Evolutionary conservation across 37 sponge, comb jelly and placozoan genomes (phyloP), one percentile per base, ranked within the genome.

Genomic region (Halichondria panicea): DNA sequence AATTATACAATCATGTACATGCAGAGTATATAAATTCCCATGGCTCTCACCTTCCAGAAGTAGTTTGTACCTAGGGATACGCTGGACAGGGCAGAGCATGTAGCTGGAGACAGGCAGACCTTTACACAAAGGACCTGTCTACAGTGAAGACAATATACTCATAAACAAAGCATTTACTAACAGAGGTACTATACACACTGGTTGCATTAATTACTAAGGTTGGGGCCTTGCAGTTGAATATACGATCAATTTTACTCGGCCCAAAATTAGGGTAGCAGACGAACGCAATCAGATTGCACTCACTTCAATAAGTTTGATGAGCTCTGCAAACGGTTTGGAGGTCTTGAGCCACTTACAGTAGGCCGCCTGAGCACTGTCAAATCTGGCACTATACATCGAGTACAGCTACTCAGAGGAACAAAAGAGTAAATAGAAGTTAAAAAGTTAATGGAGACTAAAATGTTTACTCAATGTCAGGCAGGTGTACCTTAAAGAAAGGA

Each of bases 401-500:
- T 89, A 89, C n/a, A 89, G 70, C 90, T 89, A 44, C 43, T 75
- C 24, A 67, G 1, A 35, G 15, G 40, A 34, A 64, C 31, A 61
- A 37, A 44, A 1, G 39, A 72, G 27, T 9, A 50, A 62, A 4
- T 56, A 72, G 62, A 37, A 33, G 37, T 22, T 44, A 13, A 1
- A 13, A 43, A 4, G 59, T 50, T 63, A 61, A 38, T 83, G 75
- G 11, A 79, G 43, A 76, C 84, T 36, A 25, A 75, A 15, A 74
- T 1, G 25, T 22, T 3, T 33, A 71, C 19, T 61, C 52, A 61
- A 4, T 35, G 65, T 37, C 35, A 59, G 2, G 48, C 59, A 35
- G 24, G n/a, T 48, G 25, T 41, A 90, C 91, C 77, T 84, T 90
- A 58, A 90, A 84, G 73, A 80, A 90, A 41, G 85, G 91, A 38